A percentile compares a stretch with the other conserved stretches of the same genome.
phyloP scores from a whole-genome alignment of 1,140 invertebrate species.

The Ruditapes philippinarum region DNA sequence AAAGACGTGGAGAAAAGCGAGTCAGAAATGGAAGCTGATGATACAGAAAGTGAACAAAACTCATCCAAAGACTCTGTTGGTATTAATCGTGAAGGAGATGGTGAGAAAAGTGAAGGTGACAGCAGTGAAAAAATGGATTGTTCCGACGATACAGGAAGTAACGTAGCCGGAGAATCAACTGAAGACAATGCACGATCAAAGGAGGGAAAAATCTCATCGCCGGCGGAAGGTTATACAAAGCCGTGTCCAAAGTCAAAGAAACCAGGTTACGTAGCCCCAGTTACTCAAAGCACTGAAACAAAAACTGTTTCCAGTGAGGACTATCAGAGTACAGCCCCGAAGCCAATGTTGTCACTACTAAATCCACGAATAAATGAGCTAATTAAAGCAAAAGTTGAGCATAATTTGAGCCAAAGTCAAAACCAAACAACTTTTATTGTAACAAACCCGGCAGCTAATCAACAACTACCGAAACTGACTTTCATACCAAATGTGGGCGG shows the following conservation, averaged over 20 bases:
- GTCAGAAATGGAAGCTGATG: conserved; percentile 53
- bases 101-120: conserved; percentile 48
- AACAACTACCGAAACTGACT: conserved; percentile 60
- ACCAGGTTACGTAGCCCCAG: conserved; percentile 51
- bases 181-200: neutral
- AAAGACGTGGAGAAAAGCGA: conserved; percentile 1
- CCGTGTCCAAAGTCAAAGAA: conserved; percentile 65
- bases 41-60: conserved; percentile 47
- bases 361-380: conserved; percentile 58
- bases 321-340: neutral
- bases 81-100: conserved; percentile 65
- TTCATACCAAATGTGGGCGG: conserved; percentile 47
- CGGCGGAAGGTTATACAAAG: conserved; percentile 28
- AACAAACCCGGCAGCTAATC: conserved; percentile 5
- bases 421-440: conserved; percentile 28
- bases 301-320: conserved; percentile 24
- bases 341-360: conserved; percentile 58
- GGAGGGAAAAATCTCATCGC: conserved; percentile 49
- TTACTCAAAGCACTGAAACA: conserved; percentile 2
- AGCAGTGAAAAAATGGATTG: conserved; percentile 36
- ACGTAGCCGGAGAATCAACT: neutral
- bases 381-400: conserved; percentile 64
- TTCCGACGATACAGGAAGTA: neutral
- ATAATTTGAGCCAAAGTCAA: conserved; percentile 16
- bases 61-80: conserved; percentile 61